A percentile compares a stretch with the other conserved stretches of the same genome.
Evolutionary conservation across 2,888 invertebrate genomes (phyloP).

Genomic region (Apamea crenata): DNA sequence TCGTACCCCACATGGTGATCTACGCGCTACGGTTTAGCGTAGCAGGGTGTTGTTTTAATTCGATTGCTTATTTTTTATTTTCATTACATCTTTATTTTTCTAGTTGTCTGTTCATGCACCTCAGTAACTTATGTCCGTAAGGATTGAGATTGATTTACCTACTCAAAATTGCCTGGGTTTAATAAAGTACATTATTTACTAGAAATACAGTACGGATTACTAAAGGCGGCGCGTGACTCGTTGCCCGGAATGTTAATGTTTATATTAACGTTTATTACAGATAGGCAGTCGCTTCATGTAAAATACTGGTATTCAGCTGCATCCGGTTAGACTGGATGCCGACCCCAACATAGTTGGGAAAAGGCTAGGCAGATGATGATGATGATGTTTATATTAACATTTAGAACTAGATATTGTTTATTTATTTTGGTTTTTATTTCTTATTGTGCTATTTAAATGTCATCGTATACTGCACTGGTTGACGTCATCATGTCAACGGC

Average conservation of each 20-base stretch:
- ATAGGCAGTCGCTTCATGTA: too few species aligned
- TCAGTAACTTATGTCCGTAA: too few species aligned
- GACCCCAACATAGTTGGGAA: too few species aligned
- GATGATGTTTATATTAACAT: too few species aligned
- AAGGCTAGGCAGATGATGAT: too few species aligned
- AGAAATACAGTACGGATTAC: background rate
- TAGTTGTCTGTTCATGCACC: background rate
- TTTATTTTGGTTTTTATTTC: too few species aligned
- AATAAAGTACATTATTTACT: background rate
- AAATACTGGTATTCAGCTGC: too few species aligned
- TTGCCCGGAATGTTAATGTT: background rate
- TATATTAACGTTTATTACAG: background rate
- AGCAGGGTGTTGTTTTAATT: background rate
- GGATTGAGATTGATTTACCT: too few species aligned
- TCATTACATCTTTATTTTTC: background rate
- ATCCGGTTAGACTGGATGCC: too few species aligned
- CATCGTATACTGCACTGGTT: background rate
- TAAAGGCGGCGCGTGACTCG: background rate
- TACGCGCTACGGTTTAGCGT: conserved; percentile 9
- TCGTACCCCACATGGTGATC: conserved; percentile 15
- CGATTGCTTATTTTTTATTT: background rate
- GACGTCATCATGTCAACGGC: background rate
- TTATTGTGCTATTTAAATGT: background rate
- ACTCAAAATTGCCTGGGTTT: background rate
- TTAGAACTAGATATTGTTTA: too few species aligned